These are phyloP conservation scores for Dasyurus viverrinus DNA, from an alignment of 2,113 vertebrate species.

Conservation along the genomic window DNA sequence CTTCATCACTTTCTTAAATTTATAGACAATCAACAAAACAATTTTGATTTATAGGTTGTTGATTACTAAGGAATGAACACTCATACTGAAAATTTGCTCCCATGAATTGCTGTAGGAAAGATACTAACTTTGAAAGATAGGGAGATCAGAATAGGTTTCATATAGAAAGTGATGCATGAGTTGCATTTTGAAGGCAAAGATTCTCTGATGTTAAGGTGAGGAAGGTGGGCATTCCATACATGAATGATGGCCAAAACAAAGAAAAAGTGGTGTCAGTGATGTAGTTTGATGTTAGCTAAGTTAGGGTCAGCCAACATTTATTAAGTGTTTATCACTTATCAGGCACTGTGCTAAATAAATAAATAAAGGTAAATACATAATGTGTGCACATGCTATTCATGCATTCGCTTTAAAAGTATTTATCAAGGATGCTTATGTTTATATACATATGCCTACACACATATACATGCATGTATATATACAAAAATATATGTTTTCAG, in stretches of 20 bases:
- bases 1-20: not conserved
- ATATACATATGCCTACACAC: too few relatives aligned
- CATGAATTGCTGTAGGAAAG: not conserved
- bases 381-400: not conserved
- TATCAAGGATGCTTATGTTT: too few relatives aligned
- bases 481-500: too few relatives aligned
- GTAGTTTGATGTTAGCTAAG: too few relatives aligned
- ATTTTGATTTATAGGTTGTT: not conserved
- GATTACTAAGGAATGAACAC: not conserved
- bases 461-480: too few relatives aligned
- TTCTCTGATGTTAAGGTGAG: not conserved
- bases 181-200: not conserved
- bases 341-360: not conserved
- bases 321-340: not conserved
- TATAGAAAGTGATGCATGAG: not conserved
- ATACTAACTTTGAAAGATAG: not conserved
- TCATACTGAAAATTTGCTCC: not conserved
- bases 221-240: not conserved
- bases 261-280: not conserved
- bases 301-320: not conserved
- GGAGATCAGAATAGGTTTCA: not conserved
- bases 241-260: not conserved
- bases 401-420: not conserved
- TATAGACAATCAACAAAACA: not conserved
- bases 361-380: not conserved